Percentiles rank a stretch among this genome's conserved stretches.
phyloP scores from a whole-genome alignment of 1,140 invertebrate species.

The Aricia agestis region DNA sequence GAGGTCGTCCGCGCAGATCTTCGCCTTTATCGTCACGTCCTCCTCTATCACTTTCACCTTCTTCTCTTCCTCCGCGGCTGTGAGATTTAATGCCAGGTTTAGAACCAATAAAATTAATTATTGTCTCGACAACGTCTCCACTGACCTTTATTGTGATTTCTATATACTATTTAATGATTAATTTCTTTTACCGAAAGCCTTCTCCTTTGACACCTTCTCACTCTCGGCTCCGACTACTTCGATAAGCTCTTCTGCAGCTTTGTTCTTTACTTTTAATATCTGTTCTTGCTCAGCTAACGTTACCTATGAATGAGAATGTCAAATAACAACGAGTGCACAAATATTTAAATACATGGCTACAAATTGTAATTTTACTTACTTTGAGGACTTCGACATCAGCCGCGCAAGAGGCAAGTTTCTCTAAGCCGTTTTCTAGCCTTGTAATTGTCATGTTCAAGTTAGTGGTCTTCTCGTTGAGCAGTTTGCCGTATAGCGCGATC shows the following conservation, averaged over 20 bases:
- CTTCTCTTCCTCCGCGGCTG: constrained; percentile 88
- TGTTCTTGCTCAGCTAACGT: constrained; percentile 92
- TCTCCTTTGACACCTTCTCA: constrained; percentile 92
- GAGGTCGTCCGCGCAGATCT: constrained; percentile 92
- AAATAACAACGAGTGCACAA: background rate
- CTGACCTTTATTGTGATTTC: too few species aligned
- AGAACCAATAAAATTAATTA: too few species aligned
- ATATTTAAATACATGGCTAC: too few species aligned
- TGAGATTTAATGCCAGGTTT: constrained; percentile 1
- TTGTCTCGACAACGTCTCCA: too few species aligned
- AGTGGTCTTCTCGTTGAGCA: constrained; percentile 86
- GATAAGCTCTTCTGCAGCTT: constrained; percentile 93
- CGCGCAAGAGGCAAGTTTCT: constrained; percentile 89
- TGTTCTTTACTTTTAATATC: constrained; percentile 91
- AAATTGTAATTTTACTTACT: constrained; percentile 36
- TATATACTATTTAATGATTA: too few species aligned
- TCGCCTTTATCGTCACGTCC: constrained; percentile 89
- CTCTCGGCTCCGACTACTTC: constrained; percentile 92
- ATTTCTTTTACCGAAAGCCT: constrained; percentile 80
- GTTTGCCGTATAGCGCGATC: constrained; percentile 90
- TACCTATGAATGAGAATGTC: constrained; percentile 80
- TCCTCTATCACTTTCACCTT: constrained; percentile 93
- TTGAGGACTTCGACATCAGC: constrained; percentile 83
- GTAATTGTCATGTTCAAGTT: constrained; percentile 87
- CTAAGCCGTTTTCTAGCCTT: constrained; percentile 90